A percentile compares a stretch with the other conserved stretches of the same genome.
phyloP scores from a whole-genome alignment of 2,888 invertebrate genomes.

The Heliothis peltigera region DNA sequence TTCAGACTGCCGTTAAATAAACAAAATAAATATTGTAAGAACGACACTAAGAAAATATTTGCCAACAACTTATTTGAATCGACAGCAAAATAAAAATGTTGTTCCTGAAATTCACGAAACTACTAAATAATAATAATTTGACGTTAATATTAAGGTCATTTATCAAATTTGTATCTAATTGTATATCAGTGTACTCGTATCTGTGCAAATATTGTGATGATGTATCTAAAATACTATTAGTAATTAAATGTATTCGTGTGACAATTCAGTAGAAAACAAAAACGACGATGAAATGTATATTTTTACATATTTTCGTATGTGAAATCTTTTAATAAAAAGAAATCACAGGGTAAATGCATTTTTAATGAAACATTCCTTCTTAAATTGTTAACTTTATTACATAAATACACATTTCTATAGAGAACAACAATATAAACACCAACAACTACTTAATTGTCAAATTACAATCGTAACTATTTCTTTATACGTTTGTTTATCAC shows the following conservation, averaged over 20 bases:
- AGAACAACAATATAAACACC: conserved; percentile 58
- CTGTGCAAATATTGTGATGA: conserved; percentile 61
- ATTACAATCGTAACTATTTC: conserved; percentile 57
- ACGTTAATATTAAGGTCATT: conserved; percentile 35
- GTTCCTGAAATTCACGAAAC: conserved; percentile 50
- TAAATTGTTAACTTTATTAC: conserved; percentile 65
- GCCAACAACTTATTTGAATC: neutral
- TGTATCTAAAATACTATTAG: conserved; percentile 53
- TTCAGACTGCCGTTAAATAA: neutral
- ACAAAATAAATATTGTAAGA: conserved; percentile 5
- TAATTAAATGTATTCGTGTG: conserved; percentile 55
- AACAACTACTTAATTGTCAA: conserved; percentile 58
- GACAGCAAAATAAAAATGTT: conserved; percentile 3
- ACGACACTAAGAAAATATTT: neutral
- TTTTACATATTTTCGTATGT: conserved; percentile 73
- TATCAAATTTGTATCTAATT: conserved; percentile 45
- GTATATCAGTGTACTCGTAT: conserved; percentile 57
- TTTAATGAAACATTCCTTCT: conserved; percentile 61
- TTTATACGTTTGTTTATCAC: conserved; percentile 76
- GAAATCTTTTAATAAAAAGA: conserved; percentile 72
- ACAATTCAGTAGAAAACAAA: conserved; percentile 61
- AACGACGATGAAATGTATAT: conserved; percentile 66
- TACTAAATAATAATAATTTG: conserved; percentile 1
- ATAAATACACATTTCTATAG: conserved; percentile 66
- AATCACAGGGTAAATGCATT: conserved; percentile 61